Evolutionary conservation across 2,113 vertebrate species (phyloP), one percentile per base, ranked within the genome.

Genomic region (Elachura formosa): DNA sequence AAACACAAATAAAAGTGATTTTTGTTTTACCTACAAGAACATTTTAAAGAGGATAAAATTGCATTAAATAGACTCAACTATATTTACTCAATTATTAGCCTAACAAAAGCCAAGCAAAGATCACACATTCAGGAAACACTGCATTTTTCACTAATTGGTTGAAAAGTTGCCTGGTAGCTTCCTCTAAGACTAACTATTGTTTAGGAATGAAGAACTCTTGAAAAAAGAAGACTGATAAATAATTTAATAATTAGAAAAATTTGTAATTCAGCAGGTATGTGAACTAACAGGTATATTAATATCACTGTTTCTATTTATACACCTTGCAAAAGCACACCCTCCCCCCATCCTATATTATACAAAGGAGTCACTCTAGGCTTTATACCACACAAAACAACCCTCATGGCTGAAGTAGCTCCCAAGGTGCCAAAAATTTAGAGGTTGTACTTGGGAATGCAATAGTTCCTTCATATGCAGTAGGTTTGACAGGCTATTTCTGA

Each of bases 71-170:
- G 11, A 75, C 16, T 45, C 61, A 55, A 90, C 26, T 43, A 54
- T 76, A 71, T 80, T 84, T 84, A 58, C 64, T 96, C 86, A 97
- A 93, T 96, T 97, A 96, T 95, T 96, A 95, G 93, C 85, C 49
- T 34, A 58, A 91, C 45, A 94, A 87, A 94, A 90, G 31, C 38
- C 64, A 87, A 94, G 74, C 9, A 92, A 78, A 75, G 54, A 79
- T 68, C 31, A 77, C 34, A 31, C 26, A 84, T 80, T 96, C 69
- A 96, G 56, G 91, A 94, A 93, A 91, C 61, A 73, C 16, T 81
- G 28, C 9, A 51, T 38, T 84, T 92, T 94, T 94, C 64, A 95
- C 74, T 92, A 89, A 94, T 91, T 93, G 87, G 68, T n/a, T 84
- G 89, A 66, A 52, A 82, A 63, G 41, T 76, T 82, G 86, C 76